Base-by-base conservation (phyloP, 2,888 invertebrate genomes). In the Agrochola circellaris region DNA sequence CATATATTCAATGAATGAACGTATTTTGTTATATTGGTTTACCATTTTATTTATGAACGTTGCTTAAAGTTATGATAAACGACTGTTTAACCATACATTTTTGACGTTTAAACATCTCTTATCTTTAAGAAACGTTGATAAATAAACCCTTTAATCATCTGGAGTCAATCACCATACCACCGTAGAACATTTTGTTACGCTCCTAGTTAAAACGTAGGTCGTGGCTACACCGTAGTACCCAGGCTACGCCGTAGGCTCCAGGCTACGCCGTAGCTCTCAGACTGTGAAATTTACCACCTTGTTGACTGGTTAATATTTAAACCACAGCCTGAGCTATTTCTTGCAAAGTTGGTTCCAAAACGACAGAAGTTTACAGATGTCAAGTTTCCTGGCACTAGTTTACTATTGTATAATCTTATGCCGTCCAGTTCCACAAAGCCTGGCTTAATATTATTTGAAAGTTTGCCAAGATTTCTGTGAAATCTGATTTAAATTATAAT, bases 391-490 rank as follows among this genome's bases (percentile, higher is more conserved):
- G 3, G n/a, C 23, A 58, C 15, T 45, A 82, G 26, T 67, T 64
- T 26, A 2, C 23, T 42, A 67, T 15, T 56, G 17, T 54, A 69
- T 48, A 70, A 54, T 17, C 38, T 73, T 54, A 66, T 51, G n/a
- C 48, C 45, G 17, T 54, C 30, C 45, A 75, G 34, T 66, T 48
- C 48, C 26, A 81, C 54, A 67, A 66, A 76, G 60, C 67, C 15
- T 45, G 9, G 17, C 56, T 74, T 78, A 62, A 81, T 83, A 54
- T 45, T 71, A 70, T 71, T 86, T 83, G 64, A 73, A 69, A 79
- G 51, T 73, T 58, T 30, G 78, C 75, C 71, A 78, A 81, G 60
- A 62, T 68, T 81, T 67, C 58, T 51, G 9, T 2, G 58, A 70
- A 70, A 73, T 73, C 42, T 51, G 42, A 60, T 71, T 71, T 60